Evolutionary conservation across 1,140 invertebrate species (phyloP), one percentile per base, ranked within the genome.

Genomic region (Drosophila pseudoobscura): DNA sequence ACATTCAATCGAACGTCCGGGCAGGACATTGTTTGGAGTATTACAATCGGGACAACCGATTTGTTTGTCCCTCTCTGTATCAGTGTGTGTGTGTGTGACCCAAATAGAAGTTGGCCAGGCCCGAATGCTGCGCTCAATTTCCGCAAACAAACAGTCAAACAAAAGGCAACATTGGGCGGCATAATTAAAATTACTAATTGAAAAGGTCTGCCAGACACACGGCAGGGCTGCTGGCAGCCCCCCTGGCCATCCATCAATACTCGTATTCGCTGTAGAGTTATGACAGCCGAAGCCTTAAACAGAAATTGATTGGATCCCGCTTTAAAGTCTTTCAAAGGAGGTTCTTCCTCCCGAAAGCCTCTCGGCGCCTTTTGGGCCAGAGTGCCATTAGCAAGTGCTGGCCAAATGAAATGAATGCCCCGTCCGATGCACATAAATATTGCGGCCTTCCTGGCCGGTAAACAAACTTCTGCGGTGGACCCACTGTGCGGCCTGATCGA

Each of bases 131-230:
- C 68, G 78, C 62, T 78, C 69, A 56, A 82, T 80, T 82, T 82
- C 75, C 79, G 63, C 56, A 65, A 74, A 78, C 75, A 70, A 82
- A 61, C 74, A 73, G 53, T 61, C 46, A 47, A 75, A 62, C 44
- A 55, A 49, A 54, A 31, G 43, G 47, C 35, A 62, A 44, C 60
- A 45, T 11, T 56, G 17, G 9, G 11, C 54, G 65, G 11, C 11
- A 55, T 62, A 73, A 83, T 78, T 75, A 70, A 70, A 82, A 75
- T 78, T 83, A 78, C 63, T 82, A 83, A 82, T 83, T 82, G 63
- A 70, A 82, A 78, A 59, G 53, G 59, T 70, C 49, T 45, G 39
- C 46, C 43, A 39, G 39, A 39, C 15, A 44, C 55, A 50, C 31
- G 15, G 11, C 35, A 39, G 35, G 53, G 39, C 13, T 15, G 15